Evolutionary conservation across 2,797 vertebrate species (phyloP), one percentile per base, ranked within the genome.

Genomic region (Gorsachius magnificus): DNA sequence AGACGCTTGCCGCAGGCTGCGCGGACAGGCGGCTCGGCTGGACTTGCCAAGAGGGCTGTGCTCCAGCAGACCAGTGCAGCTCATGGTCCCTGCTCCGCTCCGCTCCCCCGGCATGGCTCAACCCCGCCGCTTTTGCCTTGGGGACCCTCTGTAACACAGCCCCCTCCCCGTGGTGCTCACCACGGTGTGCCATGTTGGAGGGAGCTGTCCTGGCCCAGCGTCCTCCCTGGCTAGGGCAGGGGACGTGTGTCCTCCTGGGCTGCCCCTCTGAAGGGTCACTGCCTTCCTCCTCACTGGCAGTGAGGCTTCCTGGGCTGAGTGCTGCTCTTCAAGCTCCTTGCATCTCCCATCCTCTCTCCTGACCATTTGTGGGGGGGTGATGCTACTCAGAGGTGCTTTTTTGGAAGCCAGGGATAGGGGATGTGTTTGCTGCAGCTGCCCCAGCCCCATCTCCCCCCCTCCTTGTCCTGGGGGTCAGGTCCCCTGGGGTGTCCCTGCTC

Each of bases 131-230:
- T 75, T 74, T 51, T 74, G 48, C 64, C 72, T 61, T 1, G 2
- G 35, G 35, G 43, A 38, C 72, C 21, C 38, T 57, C 46, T 35
- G 25, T 33, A 35, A n/a, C 26, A 7, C 38, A 29, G 66, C 31
- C n/a, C 28, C 16, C 5, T 75, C 15, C 17, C 66, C 0, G 0
- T 2, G 4, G 8, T n/a, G 58, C n/a, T 69, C 17, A 6, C 53
- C 11, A 0, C 0, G 1, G 25, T 1, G 80, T 65, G 74, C 36
- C 1, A 4, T 35, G 54, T 68, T 1, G 2, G 16, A 36, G 16
- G 33, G 63, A 84, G 50, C 45, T 4, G 0, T 63, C 31, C 61
- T 33, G 29, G 20, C 9, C 4, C 0, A 8, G 29, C 3, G 2
- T 75, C 56, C 35, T 80, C 72, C 53, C 48, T 38, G 35, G 16